phyloP scores from a whole-genome alignment of 1,140 invertebrate genomes.

The Drosophila sproati region DNA sequence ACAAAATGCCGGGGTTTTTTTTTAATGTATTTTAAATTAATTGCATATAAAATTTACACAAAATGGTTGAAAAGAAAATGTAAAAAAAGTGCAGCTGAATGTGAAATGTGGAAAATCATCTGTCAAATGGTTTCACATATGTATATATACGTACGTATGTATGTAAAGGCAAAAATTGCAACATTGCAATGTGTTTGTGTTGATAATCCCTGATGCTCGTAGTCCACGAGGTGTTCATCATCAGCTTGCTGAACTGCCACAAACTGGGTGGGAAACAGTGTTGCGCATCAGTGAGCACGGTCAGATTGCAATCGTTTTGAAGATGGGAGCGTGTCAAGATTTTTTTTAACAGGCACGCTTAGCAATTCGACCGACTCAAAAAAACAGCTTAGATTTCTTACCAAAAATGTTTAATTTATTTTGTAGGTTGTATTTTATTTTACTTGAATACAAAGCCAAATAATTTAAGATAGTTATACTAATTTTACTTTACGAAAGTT shows the following conservation, averaged over 20 bases:
- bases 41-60: constrained; percentile 43
- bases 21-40: constrained; percentile 52
- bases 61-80: constrained; percentile 18
- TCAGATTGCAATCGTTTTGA: constrained; percentile 17
- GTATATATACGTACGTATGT: neutral
- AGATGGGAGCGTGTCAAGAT: neutral
- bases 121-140: constrained; percentile 47
- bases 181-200: constrained; percentile 36
- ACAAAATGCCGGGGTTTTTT: constrained; percentile 35
- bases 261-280: constrained; percentile 11
- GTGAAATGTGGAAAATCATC: constrained; percentile 69
- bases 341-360: neutral
- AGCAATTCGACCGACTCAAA: neutral
- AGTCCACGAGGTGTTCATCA: constrained; percentile 1
- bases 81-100: constrained; percentile 40
- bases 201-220: constrained; percentile 34
- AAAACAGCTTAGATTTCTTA: neutral
- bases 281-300: constrained; percentile 45
- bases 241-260: neutral
- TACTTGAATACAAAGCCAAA: too few species aligned
- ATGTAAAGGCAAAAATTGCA: constrained; percentile 34
- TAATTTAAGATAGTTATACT: too few species aligned
- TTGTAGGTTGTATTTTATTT: too few species aligned
- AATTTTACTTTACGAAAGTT: too few species aligned
- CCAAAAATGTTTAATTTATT: too few species aligned